These are phyloP conservation scores for Myodes glareolus DNA, from an alignment of 2,113 vertebrate genomes.

Conservation along the genomic window DNA sequence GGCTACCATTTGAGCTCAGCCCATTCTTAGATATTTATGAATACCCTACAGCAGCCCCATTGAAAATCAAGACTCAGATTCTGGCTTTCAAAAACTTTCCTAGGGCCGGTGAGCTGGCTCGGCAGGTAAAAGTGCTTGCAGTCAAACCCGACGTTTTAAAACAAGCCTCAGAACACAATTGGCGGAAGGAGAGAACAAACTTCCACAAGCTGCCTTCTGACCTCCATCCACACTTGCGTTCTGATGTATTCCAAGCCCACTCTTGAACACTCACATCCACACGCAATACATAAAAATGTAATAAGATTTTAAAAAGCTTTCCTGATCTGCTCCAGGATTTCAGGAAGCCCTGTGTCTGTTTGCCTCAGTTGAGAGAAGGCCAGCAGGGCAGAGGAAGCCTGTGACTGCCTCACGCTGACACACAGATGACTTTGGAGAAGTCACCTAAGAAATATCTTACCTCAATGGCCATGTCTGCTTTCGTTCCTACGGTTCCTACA, in stretches of 20 bases:
- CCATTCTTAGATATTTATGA: not conserved
- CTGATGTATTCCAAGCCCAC: too few relatives aligned
- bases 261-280: too few relatives aligned
- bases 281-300: too few relatives aligned
- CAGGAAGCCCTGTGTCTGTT: constrained; percentile 2
- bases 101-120: not conserved
- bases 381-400: not conserved
- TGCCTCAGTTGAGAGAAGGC: not conserved
- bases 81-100: not conserved
- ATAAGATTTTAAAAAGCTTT: not conserved
- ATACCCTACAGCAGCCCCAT: not conserved
- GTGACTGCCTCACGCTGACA: not conserved
- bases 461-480: constrained; percentile 74
- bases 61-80: not conserved
- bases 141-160: not conserved
- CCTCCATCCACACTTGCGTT: not conserved
- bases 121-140: not conserved
- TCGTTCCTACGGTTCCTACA: constrained; percentile 35
- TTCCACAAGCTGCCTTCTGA: too few relatives aligned
- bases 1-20: not conserved
- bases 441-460: constrained; percentile 32
- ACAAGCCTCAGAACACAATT: not conserved
- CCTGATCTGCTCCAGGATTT: not conserved
- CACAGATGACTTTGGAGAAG: not conserved
- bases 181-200: not conserved